phyloP scores from a whole-genome alignment of 2,113 vertebrate species.

The Cyprinus carpio region DNA sequence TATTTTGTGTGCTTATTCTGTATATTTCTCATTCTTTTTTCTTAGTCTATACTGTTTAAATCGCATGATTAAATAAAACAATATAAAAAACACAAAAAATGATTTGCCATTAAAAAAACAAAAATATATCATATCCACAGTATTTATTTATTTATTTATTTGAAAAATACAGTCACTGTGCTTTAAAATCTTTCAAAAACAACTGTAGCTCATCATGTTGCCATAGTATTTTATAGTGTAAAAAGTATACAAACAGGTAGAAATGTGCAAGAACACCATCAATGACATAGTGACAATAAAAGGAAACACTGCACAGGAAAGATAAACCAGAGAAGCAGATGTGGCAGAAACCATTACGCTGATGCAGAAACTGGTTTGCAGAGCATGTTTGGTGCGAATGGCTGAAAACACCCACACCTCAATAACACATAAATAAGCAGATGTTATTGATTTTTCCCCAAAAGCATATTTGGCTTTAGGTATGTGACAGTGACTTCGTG shows the following conservation, averaged over 20 bases:
- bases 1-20: not conserved
- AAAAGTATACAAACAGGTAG: not conserved
- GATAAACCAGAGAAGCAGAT: slow-evolving; percentile 54
- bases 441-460: not conserved
- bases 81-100: too few species aligned
- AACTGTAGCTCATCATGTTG: not conserved
- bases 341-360: slow-evolving; percentile 45
- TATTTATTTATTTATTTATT: not conserved
- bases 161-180: not conserved
- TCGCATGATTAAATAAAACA: not conserved
- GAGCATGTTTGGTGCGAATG: not conserved
- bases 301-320: slow-evolving; percentile 53
- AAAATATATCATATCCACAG: not conserved
- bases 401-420: not conserved
- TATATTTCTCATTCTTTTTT: not conserved
- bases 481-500: not conserved
- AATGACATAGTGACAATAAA: slow-evolving; percentile 37
- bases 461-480: not conserved
- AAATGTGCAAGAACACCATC: not conserved
- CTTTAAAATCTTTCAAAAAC: not conserved
- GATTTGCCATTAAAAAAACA: not conserved
- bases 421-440: slow-evolving; percentile 9
- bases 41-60: not conserved
- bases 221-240: not conserved
- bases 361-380: slow-evolving; percentile 11